These are phyloP conservation scores for Cinclus mexicanus DNA, from an alignment of 2,113 vertebrate species.

Conservation along the genomic window DNA sequence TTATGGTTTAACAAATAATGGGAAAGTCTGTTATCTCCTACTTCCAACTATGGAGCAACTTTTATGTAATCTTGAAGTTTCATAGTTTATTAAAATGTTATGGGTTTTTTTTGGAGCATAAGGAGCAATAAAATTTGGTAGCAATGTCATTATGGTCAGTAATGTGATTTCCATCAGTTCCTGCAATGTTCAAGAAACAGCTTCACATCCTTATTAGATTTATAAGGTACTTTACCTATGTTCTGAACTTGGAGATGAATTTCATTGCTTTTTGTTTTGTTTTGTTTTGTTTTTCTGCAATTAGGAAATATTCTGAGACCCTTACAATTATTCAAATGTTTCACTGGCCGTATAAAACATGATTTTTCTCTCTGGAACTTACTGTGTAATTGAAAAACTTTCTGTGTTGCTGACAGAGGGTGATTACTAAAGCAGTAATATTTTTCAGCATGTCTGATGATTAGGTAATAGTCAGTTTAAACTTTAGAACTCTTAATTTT, in stretches of 20 bases:
- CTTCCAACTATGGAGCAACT: background rate
- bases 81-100: background rate
- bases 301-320: background rate
- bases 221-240: background rate
- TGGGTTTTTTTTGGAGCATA: background rate
- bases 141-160: background rate
- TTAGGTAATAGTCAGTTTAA: background rate
- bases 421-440: background rate
- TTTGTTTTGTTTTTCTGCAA: background rate
- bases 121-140: conserved; percentile 19
- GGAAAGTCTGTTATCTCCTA: background rate
- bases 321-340: background rate
- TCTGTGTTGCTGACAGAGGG: background rate
- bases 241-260: conserved; percentile 3
- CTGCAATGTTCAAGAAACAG: background rate
- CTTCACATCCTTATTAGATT: background rate
- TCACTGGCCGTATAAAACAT: background rate
- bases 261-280: background rate
- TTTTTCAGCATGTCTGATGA: background rate
- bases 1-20: background rate
- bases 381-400: background rate
- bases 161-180: background rate
- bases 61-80: background rate
- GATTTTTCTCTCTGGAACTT: background rate
- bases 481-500: background rate